These are phyloP conservation scores for Rhynchotus rufescens DNA, from an alignment of 2,797 vertebrate species.

Conservation along the genomic window DNA sequence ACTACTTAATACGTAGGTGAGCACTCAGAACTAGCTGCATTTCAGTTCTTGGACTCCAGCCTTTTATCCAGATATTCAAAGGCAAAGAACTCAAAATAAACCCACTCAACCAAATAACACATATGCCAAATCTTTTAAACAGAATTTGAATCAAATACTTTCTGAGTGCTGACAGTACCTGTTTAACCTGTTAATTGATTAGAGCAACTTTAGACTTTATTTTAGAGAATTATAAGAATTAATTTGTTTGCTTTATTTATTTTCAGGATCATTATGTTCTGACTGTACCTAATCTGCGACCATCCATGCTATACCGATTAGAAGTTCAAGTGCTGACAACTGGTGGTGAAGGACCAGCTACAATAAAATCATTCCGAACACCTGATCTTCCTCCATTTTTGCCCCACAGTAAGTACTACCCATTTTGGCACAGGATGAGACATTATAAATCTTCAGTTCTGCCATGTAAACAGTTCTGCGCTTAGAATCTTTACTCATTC, in stretches of 20 bases:
- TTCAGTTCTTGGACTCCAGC: neutral
- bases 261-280: constrained; percentile 88
- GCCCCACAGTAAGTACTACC: constrained; percentile 84
- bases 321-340: constrained; percentile 92
- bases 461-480: neutral
- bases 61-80: neutral
- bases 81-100: neutral
- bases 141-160: neutral
- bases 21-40: neutral
- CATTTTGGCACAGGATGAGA: rapidly evolving
- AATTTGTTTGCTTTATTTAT: rapidly evolving
- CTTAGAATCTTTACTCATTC: neutral
- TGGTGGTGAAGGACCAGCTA: constrained; percentile 90
- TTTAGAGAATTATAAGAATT: neutral
- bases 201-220: neutral
- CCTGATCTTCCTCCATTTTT: constrained; percentile 81
- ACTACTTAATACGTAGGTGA: neutral
- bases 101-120: neutral
- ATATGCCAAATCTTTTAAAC: rapidly evolving
- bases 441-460: neutral
- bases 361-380: constrained; percentile 90
- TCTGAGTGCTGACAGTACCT: neutral
- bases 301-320: constrained; percentile 90
- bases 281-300: constrained; percentile 88
- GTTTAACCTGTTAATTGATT: neutral